Percentiles rank a stretch among this genome's conserved stretches.
Evolutionary conservation across 2,888 invertebrate species (phyloP).

Genomic region (Griposia aprilina): DNA sequence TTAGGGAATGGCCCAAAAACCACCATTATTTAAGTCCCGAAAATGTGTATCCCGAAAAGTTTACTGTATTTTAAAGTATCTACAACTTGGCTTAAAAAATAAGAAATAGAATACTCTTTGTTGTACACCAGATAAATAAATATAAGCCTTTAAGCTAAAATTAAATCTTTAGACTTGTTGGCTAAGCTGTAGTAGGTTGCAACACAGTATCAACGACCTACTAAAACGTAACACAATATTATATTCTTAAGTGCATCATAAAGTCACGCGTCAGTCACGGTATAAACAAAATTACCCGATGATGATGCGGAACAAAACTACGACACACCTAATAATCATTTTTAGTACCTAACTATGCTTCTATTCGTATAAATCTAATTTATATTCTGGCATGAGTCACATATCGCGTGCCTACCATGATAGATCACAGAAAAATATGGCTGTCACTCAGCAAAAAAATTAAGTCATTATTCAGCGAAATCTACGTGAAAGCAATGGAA

Average conservation of each 20-base stretch:
- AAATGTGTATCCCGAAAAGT: slow-evolving; percentile 8
- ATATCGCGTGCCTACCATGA: slow-evolving; percentile 21
- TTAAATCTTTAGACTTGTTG: not conserved
- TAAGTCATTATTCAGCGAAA: not conserved
- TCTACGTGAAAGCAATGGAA: not conserved
- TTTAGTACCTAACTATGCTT: not conserved
- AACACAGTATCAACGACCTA: slow-evolving; percentile 8
- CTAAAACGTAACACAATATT: slow-evolving; percentile 7
- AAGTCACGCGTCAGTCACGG: slow-evolving; percentile 6
- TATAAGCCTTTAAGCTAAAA: not conserved
- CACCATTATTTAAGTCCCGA: slow-evolving; percentile 38
- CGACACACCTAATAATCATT: slow-evolving; percentile 8
- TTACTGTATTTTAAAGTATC: slow-evolving; percentile 9
- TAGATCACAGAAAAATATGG: not conserved
- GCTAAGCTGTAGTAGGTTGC: not conserved
- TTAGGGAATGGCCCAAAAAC: slow-evolving; percentile 54
- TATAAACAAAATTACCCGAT: slow-evolving; percentile 34
- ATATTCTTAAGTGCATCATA: slow-evolving; percentile 24
- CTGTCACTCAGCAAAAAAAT: not conserved
- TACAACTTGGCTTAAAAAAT: not conserved
- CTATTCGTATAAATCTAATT: not conserved
- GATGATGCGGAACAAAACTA: slow-evolving; percentile 32
- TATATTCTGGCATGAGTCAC: slow-evolving; percentile 4
- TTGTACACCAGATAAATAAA: not conserved
- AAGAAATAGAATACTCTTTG: not conserved